Evolutionary conservation across 2,113 vertebrate species (phyloP), one percentile per base, ranked within the genome.

Genomic region (Bubo bubo): DNA sequence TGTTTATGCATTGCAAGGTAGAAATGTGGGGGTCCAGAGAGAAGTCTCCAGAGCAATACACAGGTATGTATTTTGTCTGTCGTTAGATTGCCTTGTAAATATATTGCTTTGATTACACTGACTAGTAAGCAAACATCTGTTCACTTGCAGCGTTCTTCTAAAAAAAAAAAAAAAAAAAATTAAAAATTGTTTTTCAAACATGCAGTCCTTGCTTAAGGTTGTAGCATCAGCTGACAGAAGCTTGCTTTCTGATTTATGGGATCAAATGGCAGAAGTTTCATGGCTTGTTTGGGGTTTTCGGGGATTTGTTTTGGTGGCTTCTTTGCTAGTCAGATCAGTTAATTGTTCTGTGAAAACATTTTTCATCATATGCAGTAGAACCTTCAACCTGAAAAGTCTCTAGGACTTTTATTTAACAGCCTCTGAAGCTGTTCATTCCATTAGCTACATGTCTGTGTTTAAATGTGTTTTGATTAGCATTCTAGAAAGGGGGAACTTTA

Each of bases 11-110:
- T 94, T 99, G 60, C 99, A 99, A 96, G 99, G 99, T 47, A 99
- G 98, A 96, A 98, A 94, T 37, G 84, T 95, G 23, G 98, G 95
- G 0, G 98, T 99, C 70, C 99, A 99, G 89, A 98, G 99, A 86
- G 99, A 99, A 86, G 97, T 98, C 19, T 98, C 98, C 80, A 99
- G 97, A 95, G 99, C 99, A 77, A 98, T 99, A 20, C 99, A 99
- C 98, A 99, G 98, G 99, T 99, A 97, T n/a, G 68, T 82, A 21
- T 53, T 88, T 75, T 87, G 27, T 49, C 21, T 45, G 41, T 39
- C 30, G 84, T 87, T 50, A 41, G n/a, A 24, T 68, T 60, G 16
- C 23, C 8, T 34, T 43, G 8, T 72, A 53, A 73, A 76, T 28
- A 0, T 27, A 3, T 37, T 55, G n/a, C 5, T 76, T 60, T 64